phyloP scores from a whole-genome alignment of 2,888 invertebrate species.

The Tipula unca region DNA sequence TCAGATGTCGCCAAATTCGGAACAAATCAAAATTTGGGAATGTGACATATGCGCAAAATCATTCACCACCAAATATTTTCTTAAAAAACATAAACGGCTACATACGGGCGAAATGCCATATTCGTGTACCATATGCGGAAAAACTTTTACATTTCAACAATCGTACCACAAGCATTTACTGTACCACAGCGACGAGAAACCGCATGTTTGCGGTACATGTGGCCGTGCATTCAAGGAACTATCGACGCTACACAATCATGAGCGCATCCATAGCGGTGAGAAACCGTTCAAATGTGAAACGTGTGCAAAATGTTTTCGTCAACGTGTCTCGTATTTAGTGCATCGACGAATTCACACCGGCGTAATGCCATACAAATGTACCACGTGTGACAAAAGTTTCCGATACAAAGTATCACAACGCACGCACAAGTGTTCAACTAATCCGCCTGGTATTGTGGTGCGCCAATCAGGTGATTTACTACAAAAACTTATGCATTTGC shows the following conservation, averaged over 20 bases:
- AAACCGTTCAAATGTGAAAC: constrained; percentile 81
- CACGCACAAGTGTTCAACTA: constrained; percentile 68
- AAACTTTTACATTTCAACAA: constrained; percentile 83
- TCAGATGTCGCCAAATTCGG: neutral
- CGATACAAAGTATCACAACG: constrained; percentile 80
- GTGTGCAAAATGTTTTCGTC: constrained; percentile 81
- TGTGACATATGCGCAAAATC: constrained; percentile 76
- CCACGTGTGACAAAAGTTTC: constrained; percentile 69
- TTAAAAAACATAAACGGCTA: constrained; percentile 79
- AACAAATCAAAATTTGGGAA: constrained; percentile 66
- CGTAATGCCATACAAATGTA: constrained; percentile 66
- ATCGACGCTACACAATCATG: constrained; percentile 79
- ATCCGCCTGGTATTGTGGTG: constrained; percentile 51
- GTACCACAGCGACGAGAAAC: constrained; percentile 80
- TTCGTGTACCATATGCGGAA: constrained; percentile 69
- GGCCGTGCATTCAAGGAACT: constrained; percentile 78
- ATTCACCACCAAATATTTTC: constrained; percentile 82
- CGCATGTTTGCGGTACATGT: constrained; percentile 65
- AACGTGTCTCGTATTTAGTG: constrained; percentile 76
- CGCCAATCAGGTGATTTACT: constrained; percentile 45
- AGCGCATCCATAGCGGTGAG: constrained; percentile 68
- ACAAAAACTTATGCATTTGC: constrained; percentile 40
- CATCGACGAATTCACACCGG: constrained; percentile 69
- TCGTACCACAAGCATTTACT: constrained; percentile 82
- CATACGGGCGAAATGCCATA: constrained; percentile 87